Evolutionary conservation across 1,140 invertebrate species (phyloP).

Genomic region (Cardiocondyla obscurior): DNA sequence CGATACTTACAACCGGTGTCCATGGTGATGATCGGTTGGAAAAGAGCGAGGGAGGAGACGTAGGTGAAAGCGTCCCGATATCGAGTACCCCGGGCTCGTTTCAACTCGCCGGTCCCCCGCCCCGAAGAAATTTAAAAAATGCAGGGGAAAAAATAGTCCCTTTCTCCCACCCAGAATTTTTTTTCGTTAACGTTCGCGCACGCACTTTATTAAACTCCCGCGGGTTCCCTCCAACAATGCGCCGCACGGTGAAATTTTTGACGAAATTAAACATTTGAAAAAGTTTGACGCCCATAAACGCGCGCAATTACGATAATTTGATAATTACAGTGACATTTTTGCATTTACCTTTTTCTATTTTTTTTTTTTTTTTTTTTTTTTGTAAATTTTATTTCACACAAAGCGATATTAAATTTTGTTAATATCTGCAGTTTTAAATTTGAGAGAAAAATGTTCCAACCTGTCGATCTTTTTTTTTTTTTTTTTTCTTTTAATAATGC

Average conservation of each 20-base stretch:
- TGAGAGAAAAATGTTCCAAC: background rate
- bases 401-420: constrained; percentile 3
- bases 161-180: background rate
- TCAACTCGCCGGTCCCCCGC: background rate
- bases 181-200: background rate
- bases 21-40: constrained; percentile 57
- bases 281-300: background rate
- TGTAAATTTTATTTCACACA: background rate
- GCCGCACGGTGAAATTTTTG: background rate
- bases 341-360: background rate
- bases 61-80: background rate
- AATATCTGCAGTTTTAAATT: background rate
- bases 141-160: background rate
- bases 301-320: background rate
- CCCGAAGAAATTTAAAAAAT: constrained; percentile 15
- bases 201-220: background rate
- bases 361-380: background rate
- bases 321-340: background rate
- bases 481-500: background rate
- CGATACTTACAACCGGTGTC: constrained; percentile 62
- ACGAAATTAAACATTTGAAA: background rate
- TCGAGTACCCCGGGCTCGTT: constrained; percentile 2
- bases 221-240: background rate
- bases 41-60: background rate
- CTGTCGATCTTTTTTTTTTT: background rate